Base-by-base conservation (phyloP, 2,113 vertebrate genomes). In the Todiramphus chloris region DNA sequence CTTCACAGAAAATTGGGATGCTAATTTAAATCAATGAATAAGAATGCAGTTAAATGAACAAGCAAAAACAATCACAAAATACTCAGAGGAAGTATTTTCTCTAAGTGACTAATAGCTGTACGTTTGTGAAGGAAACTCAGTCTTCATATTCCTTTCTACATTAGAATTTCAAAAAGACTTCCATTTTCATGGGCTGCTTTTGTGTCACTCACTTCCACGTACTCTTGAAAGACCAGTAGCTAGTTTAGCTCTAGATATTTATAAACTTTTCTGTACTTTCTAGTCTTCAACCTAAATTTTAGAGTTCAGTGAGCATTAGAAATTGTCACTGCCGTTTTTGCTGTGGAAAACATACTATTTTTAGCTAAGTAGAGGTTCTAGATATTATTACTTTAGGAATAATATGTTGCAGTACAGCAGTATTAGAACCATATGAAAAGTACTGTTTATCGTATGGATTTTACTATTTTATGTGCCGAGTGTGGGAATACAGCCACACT, bases 281-380 rank as follows among this genome's bases (percentile, higher is more conserved):
- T 53, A n/a, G 8, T 50, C 25, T 63, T 90, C 58, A 73, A 46
- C 16, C 20, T 77, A 41, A 66, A 80, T 76, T 83, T 79, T 74
- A 58, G 53, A 87, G 46, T 91, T 86, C 53, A 83, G 62, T 39
- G 48, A 89, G 77, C 59, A 79, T 79, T 62, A 85, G 50, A 87
- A 93, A 92, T 62, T 50, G 70, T 85, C 41, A 66, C 33, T 66
- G 44, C 56, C 0, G 0, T 24, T 89, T 82, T 64, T 92, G 62
- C 41, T 44, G 24, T 62, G 56, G 66, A 62, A 15, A 85, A 62
- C 37, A 28, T 33, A 41, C 17, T 83, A 21, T 87, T 97, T 93
- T 76, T 89, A 93, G 56, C 58, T 92, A 91, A 84, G 78, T 44
- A 83, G 53, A 89, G 41, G 86, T 89, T 83, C 67, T 77, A 87